Percentiles rank a stretch among this genome's conserved stretches.
phyloP scores from a whole-genome alignment of 2,888 invertebrate species.

The Drosophila birchii region DNA sequence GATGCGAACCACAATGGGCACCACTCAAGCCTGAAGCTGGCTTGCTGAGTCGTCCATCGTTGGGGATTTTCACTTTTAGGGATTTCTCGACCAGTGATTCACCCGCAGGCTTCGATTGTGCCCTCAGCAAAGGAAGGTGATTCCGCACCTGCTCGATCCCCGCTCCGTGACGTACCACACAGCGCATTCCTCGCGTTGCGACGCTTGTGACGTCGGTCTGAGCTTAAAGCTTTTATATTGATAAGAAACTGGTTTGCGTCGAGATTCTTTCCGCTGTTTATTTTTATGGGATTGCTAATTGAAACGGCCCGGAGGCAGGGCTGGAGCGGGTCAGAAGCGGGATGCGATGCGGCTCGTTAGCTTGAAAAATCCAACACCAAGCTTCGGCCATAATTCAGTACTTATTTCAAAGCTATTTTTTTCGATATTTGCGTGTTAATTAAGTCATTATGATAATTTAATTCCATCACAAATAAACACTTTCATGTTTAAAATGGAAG shows the following conservation, averaged over 20 bases:
- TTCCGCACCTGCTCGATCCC: slow-evolving; percentile 25
- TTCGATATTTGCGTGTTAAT: slow-evolving; percentile 49
- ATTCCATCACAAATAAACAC: background rate
- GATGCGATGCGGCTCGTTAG: slow-evolving; percentile 51
- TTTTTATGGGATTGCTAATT: slow-evolving; percentile 48
- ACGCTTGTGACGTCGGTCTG: slow-evolving; percentile 9
- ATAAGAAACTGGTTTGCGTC: slow-evolving; percentile 46
- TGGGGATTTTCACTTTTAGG: slow-evolving; percentile 45
- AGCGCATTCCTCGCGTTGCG: slow-evolving; percentile 16
- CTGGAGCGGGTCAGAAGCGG: slow-evolving; percentile 15
- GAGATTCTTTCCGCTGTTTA: slow-evolving; percentile 25
- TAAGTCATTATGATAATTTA: slow-evolving; percentile 41
- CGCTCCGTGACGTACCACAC: slow-evolving; percentile 17
- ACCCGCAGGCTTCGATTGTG: slow-evolving; percentile 1
- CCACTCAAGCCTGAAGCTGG: slow-evolving; percentile 38
- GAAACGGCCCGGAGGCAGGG: slow-evolving; percentile 26
- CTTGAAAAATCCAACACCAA: slow-evolving; percentile 46
- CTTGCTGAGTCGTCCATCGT: slow-evolving; percentile 5
- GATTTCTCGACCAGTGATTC: slow-evolving; percentile 27
- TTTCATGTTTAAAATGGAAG: background rate
- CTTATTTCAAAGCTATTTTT: slow-evolving; percentile 14
- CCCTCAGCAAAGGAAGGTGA: slow-evolving; percentile 7
- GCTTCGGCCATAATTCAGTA: slow-evolving; percentile 18
- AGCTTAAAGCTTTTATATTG: slow-evolving; percentile 42
- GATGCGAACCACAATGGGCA: slow-evolving; percentile 24